These are phyloP conservation scores for Drymodes brunneopygia DNA, from an alignment of 2,113 vertebrate genomes.

Conservation along the genomic window DNA sequence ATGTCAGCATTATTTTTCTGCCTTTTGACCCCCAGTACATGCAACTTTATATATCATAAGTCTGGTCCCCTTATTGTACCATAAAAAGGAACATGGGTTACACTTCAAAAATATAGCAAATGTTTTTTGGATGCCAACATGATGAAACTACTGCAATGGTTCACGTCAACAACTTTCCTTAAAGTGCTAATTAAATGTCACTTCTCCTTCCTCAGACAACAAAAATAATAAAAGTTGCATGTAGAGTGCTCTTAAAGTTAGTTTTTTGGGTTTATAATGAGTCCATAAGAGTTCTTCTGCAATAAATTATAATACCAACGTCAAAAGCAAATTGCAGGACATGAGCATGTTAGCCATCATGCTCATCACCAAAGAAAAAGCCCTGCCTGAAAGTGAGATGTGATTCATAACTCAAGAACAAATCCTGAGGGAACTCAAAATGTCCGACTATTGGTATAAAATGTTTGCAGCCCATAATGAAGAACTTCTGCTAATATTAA, in stretches of 20 bases:
- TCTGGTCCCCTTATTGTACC: background rate
- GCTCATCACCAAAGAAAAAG: background rate
- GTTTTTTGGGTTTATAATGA: background rate
- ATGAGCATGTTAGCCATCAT: background rate
- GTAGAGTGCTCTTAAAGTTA: background rate
- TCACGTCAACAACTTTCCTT: background rate
- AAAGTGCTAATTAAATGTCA: background rate
- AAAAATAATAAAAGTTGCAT: background rate
- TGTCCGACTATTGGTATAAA: background rate
- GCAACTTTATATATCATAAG: background rate
- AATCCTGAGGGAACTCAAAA: background rate
- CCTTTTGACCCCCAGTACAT: background rate
- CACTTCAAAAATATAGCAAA: background rate
- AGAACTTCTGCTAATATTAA: background rate
- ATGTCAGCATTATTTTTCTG: background rate
- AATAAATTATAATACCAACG: background rate
- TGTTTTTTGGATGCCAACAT: background rate
- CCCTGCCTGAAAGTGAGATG: background rate
- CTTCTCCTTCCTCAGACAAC: background rate
- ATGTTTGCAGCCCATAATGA: background rate
- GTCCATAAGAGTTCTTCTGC: background rate
- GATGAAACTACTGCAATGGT: background rate
- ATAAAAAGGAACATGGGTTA: background rate
- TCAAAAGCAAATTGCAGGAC: background rate
- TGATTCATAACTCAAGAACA: background rate